Conservation (phyloP, 1,140 invertebrate species). For the Monomorium pharaonis region DNA sequence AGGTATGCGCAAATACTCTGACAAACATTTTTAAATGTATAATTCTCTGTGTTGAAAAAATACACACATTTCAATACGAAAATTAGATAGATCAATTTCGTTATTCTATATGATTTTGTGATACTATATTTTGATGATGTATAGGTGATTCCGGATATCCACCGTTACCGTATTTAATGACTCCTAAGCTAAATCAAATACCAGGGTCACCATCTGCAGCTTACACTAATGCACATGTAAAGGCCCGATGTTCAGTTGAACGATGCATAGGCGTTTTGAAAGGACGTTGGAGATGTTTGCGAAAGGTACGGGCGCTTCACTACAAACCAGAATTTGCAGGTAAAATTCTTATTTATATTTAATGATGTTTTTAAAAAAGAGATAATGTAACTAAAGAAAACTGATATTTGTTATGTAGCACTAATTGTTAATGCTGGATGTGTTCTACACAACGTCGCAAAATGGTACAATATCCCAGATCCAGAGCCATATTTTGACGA, state of each 20-base stretch:
- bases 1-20: not conserved
- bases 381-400: not conserved
- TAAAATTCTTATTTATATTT: not conserved
- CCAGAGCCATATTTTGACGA: not conserved
- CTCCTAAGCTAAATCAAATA: too few relatives aligned
- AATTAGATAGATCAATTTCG: too few relatives aligned
- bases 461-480: not conserved
- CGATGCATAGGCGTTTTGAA: not conserved
- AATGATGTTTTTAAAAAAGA: too few relatives aligned
- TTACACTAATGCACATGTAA: not conserved
- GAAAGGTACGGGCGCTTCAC: not conserved
- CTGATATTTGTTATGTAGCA: not conserved
- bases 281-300: not conserved
- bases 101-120: too few relatives aligned
- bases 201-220: not conserved
- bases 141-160: conserved; percentile 1
- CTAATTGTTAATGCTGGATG: not conserved
- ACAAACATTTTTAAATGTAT: not conserved
- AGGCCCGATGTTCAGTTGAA: not conserved
- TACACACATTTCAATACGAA: too few relatives aligned
- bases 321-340: conserved; percentile 6
- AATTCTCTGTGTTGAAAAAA: not conserved
- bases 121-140: not conserved
- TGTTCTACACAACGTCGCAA: not conserved
- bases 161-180: not conserved